Base-by-base conservation (phyloP, 2,888 invertebrate species). In the Blera fallax region DNA sequence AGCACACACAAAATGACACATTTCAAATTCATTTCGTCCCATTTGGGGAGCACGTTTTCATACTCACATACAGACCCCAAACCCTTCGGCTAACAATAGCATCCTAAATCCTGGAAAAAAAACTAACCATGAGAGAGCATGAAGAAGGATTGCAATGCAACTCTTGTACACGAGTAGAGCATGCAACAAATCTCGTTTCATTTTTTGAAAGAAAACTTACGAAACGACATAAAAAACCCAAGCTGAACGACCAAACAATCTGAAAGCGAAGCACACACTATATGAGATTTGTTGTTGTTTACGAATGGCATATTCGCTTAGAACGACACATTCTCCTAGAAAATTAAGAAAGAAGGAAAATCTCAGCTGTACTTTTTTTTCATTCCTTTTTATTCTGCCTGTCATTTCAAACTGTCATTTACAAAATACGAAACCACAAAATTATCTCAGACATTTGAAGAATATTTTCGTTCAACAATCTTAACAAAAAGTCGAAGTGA, bases 131-230 rank as follows among this genome's bases (percentile, higher is more conserved):
- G 29, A 21, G 67, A 67, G 54, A n/a, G 62, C 67, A 62, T 40
- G 37, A 48, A 69, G 69, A 79, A 70, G 69, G 54, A 73, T 73
- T 74, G 29, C 10, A 69, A 34, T 16, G n/a, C n/a, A 45, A 34
- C 14, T 69, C 64, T 60, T 58, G 56, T 54, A 70, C 40, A 76
- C 58, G 43, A 73, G 40, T 50, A 43, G 43, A 74, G 69, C 62
- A 64, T 69, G 74, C 74, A 84, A 74, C 84, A 80, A 84, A 80
- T 84, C 80, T 74, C 79, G 80, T 84, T 84, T 84, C 69, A 79
- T 69, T 64, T n/a, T 70, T 58, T 69, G 64, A 84, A 79, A 84
- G 80, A 70, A 83, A 84, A 62, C 79, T 79, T 80, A 52, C 67
- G 56, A 48, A 84, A 48, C 32, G 27, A 64, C 60, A 84, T 27